Evolutionary conservation across 2,888 invertebrate species (phyloP), one percentile per base, ranked within the genome.

Genomic region (Phymatocera aterrima): DNA sequence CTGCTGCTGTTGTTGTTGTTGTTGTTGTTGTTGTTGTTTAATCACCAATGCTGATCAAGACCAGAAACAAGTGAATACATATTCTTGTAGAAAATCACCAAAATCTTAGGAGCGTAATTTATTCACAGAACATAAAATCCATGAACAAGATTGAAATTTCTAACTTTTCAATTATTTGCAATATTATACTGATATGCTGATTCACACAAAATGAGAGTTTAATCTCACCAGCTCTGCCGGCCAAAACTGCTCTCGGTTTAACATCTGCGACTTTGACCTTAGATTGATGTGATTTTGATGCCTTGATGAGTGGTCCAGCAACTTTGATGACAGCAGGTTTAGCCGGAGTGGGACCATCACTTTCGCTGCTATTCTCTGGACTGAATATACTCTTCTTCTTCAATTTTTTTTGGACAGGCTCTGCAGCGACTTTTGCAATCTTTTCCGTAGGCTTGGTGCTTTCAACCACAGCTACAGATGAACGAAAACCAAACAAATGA

Each of bases 301-400:
- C 75, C 43, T 75, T 75, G 37, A 75, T 43, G 2, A 75, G 18
- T 8, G 75, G 75, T 31, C 86, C 88, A 75, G 88, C 85, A 54
- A 88, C 86, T 83, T 92, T 92, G 80, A 91, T 88, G 4, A 90
- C 86, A 46, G 85, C 89, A 21, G 91, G 80, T 85, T 92, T 93
- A 1, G 91, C 87, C 12, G 91, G 89, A 57, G 90, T 86, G 21
- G 91, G 89, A 72, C 87, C 88, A 80, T 93, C 92, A 82, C 94
- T 94, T 84, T 94, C 94, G n/a, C 94, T 94, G 82, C 94, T 94
- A 82, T 96, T 96, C 83, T 95, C 96, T 0, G 96, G 96, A 77
- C 96, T 96, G 86, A 96, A 96, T 85, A 96, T 96, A 86, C 96
- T 95, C 87, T 95, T 96, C 88, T 95, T 95, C 86, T 95, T 95